These are phyloP conservation scores for Pterobdella sp. DNA, from an alignment of 2,888 invertebrate species.

Conservation along the genomic window DNA sequence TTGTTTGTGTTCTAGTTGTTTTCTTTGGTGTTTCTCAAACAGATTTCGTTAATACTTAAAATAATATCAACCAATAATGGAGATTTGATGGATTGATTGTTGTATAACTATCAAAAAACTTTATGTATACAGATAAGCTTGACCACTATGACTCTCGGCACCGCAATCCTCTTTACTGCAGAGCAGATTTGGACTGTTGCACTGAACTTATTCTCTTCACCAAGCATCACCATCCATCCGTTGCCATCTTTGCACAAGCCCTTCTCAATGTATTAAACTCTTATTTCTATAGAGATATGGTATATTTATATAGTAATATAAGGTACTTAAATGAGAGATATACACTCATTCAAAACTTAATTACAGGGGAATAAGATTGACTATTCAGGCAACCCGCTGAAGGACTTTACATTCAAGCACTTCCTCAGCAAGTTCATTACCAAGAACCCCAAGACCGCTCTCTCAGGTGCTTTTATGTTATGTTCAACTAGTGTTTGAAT, in stretches of 20 bases:
- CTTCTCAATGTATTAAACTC: conserved; percentile 62
- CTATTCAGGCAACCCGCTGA: conserved; percentile 84
- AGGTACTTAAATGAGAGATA: too few relatives aligned
- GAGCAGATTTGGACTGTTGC: conserved; percentile 65
- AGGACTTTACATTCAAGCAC: conserved; percentile 79
- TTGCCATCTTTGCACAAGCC: conserved; percentile 74
- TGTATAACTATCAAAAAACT: too few relatives aligned
- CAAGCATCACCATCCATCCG: conserved; percentile 81
- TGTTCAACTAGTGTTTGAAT: too few relatives aligned
- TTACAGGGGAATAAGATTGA: conserved; percentile 58
- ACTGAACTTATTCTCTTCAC: conserved; percentile 67
- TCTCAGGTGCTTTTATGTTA: too few relatives aligned
- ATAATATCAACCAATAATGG: neutral
- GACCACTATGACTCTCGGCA: conserved; percentile 53
- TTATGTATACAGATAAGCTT: conserved; percentile 9
- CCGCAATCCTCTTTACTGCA: conserved; percentile 77
- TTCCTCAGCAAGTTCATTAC: conserved; percentile 92
- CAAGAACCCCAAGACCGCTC: conserved; percentile 64
- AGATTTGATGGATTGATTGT: too few relatives aligned
- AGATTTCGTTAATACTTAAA: neutral
- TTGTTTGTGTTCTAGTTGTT: too few relatives aligned
- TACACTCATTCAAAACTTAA: conserved; percentile 20
- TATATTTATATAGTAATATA: too few relatives aligned
- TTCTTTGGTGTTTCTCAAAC: neutral
- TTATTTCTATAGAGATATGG: too few relatives aligned